Conservation (phyloP, 2,113 vertebrate species). For the Passer montanus region DNA sequence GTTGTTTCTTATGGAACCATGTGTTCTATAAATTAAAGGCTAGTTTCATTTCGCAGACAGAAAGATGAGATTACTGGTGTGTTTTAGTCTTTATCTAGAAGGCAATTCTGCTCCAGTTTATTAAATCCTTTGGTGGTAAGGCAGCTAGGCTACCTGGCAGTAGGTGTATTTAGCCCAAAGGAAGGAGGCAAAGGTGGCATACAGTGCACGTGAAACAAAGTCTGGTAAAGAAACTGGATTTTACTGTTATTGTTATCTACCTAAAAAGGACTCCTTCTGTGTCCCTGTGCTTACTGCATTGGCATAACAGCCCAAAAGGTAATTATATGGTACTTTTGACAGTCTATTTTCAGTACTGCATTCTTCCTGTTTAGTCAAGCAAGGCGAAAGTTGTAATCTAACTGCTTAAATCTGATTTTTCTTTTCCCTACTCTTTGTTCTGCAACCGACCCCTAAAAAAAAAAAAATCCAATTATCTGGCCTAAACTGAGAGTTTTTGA, state of each 20-base stretch:
- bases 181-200: not conserved
- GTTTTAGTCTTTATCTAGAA: not conserved
- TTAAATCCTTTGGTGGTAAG: not conserved
- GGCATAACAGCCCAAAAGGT: not conserved
- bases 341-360: not conserved
- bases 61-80: not conserved
- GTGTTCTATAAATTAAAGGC: not conserved
- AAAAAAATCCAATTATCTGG: not conserved
- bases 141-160: not conserved
- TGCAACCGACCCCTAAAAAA: rapidly evolving
- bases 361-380: not conserved
- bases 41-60: not conserved
- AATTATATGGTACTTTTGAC: not conserved
- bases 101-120: not conserved
- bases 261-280: not conserved
- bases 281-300: not conserved
- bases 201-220: not conserved
- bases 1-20: not conserved
- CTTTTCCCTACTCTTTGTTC: not conserved
- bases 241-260: not conserved
- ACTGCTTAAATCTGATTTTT: not conserved
- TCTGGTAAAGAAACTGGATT: not conserved
- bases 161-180: not conserved
- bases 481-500: not conserved
- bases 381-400: not conserved